A percentile compares a stretch with the other conserved stretches of the same genome.
These are phyloP conservation scores for Muntiacus muntjak DNA, from an alignment of 2,113 vertebrate genomes.

Conservation along the genomic window DNA sequence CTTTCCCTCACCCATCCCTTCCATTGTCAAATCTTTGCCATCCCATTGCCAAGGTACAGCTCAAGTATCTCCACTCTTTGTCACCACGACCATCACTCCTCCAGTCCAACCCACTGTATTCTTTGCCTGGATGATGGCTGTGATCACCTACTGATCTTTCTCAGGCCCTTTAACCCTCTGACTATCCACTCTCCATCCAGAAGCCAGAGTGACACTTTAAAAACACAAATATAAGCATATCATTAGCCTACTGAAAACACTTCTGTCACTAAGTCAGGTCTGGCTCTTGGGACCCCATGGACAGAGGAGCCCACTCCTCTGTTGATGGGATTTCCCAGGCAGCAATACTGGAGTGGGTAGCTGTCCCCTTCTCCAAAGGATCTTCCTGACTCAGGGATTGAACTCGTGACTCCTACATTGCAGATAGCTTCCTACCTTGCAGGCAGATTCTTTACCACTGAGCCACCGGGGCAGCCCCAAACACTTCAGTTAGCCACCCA, in stretches of 20 bases:
- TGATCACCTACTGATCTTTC: background rate
- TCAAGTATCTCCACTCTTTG: background rate
- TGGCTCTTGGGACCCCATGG: background rate
- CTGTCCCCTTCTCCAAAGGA: background rate
- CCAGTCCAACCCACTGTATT: background rate
- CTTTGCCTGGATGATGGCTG: background rate
- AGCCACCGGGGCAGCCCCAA: background rate
- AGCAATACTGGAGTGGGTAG: background rate
- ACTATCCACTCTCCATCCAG: background rate
- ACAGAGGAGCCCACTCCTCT: background rate
- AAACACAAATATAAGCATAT: background rate
- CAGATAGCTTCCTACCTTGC: background rate
- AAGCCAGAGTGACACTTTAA: background rate
- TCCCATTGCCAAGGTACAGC: background rate
- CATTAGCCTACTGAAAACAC: background rate
- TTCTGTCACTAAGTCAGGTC: background rate
- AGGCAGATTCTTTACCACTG: background rate
- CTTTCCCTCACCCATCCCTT: background rate
- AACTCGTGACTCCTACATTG: background rate
- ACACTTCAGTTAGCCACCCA: background rate
- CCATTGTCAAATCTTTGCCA: background rate
- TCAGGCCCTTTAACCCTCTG: background rate
- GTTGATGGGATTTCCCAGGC: background rate
- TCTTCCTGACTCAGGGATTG: background rate
- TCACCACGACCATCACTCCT: fast-evolving